Evolutionary conservation across 2,797 vertebrate species (phyloP).

Genomic region (Australoheros facetus): DNA sequence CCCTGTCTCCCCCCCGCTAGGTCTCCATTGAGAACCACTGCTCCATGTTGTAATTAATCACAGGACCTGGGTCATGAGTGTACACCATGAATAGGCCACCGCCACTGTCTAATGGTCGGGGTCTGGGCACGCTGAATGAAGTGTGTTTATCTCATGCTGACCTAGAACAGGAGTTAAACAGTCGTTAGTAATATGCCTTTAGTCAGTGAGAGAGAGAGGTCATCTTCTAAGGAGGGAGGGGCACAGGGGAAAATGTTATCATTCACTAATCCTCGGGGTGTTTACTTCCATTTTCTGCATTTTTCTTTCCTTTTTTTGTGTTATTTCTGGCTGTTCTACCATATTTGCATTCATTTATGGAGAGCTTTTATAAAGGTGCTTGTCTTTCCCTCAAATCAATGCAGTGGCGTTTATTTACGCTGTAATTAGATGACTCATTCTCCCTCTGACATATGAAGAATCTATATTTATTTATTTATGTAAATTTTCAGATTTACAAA

Average conservation of each 20-base stretch:
- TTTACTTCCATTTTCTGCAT: conserved; percentile 9
- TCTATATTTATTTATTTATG: background rate
- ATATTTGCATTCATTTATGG: conserved; percentile 5
- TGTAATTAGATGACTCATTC: conserved; percentile 58
- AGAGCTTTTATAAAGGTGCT: background rate
- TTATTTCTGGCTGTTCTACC: conserved; percentile 5
- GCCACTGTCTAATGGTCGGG: conserved; percentile 72
- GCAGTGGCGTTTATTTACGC: conserved; percentile 38
- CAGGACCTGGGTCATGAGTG: conserved; percentile 62
- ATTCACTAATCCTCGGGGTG: conserved; percentile 13
- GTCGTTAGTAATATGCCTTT: conserved; percentile 75
- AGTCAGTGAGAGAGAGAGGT: conserved; percentile 53
- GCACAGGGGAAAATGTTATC: conserved; percentile 7
- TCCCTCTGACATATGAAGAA: background rate
- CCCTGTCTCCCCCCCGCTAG: conserved; percentile 15
- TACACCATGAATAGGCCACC: conserved; percentile 67
- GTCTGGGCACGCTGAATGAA: conserved; percentile 76
- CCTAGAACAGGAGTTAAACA: conserved; percentile 84
- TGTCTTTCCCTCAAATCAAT: background rate
- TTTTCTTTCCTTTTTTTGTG: background rate
- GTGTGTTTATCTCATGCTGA: conserved; percentile 84
- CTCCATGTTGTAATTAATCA: conserved; percentile 79
- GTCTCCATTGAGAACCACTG: conserved; percentile 70
- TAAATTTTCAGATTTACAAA: conserved; percentile 9
- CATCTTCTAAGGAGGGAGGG: conserved; percentile 29